These are phyloP conservation scores for Meganola albula DNA, from an alignment of 2,888 invertebrate species.

Conservation along the genomic window DNA sequence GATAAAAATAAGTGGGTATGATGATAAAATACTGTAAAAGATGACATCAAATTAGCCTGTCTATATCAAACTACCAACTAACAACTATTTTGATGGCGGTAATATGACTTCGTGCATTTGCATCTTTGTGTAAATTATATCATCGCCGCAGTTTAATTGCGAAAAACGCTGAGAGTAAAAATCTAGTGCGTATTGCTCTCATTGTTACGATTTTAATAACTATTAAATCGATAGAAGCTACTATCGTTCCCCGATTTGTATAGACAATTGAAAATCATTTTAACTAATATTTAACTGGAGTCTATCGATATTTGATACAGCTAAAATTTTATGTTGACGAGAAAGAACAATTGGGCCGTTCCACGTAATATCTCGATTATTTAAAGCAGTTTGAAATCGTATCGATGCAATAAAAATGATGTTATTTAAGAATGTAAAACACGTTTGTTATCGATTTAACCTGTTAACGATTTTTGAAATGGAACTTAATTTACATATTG, in stretches of 20 bases:
- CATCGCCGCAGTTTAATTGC: too few species aligned
- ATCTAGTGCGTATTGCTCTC: constrained; percentile 26
- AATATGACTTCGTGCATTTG: too few species aligned
- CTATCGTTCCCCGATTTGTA: constrained; percentile 18
- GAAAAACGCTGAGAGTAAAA: background rate
- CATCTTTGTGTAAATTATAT: too few species aligned
- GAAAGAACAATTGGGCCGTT: constrained; percentile 32
- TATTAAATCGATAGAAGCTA: constrained; percentile 18
- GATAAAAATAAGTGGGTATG: too few species aligned
- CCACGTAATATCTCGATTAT: constrained; percentile 28
- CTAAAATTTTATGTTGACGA: constrained; percentile 19
- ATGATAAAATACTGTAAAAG: too few species aligned
- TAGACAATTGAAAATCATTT: constrained; percentile 30
- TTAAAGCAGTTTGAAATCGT: constrained; percentile 28
- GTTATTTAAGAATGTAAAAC: constrained; percentile 5
- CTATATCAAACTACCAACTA: too few species aligned
- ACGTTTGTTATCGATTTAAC: constrained; percentile 17
- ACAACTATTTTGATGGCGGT: too few species aligned
- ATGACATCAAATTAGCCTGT: too few species aligned
- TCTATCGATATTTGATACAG: constrained; percentile 14
- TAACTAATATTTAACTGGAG: constrained; percentile 26
- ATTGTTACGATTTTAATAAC: constrained; percentile 29
- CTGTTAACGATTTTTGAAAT: constrained; percentile 24
- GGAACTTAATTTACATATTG: constrained; percentile 23
- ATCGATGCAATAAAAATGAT: constrained; percentile 15